These are phyloP conservation scores for Rhombomys opimus DNA, from an alignment of 2,113 vertebrate genomes.

Conservation along the genomic window DNA sequence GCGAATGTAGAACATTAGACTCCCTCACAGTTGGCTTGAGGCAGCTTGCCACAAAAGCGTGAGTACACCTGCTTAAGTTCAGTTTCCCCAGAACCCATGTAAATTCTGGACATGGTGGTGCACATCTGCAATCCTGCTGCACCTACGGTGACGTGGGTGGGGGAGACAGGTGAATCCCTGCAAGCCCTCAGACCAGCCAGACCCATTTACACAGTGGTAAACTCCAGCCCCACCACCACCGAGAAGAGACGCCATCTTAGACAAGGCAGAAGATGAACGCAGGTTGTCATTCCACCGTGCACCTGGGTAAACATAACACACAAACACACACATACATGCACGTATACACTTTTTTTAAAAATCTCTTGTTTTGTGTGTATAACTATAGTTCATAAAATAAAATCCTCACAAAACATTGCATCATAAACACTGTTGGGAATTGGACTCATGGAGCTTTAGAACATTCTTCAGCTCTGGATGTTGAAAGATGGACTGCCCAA, in stretches of 20 bases:
- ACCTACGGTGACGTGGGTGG: neutral
- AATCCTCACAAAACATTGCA: neutral
- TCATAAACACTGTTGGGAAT: neutral
- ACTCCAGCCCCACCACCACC: fast-evolving
- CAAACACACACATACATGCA: neutral
- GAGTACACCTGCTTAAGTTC: neutral
- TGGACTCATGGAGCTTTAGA: neutral
- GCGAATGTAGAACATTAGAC: neutral
- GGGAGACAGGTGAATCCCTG: too few species aligned
- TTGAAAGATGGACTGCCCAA: neutral
- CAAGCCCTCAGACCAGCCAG: neutral
- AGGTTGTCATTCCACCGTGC: neutral
- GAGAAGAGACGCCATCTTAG: neutral
- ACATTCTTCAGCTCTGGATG: neutral
- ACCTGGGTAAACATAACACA: neutral
- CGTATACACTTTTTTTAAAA: neutral
- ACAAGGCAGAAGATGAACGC: neutral
- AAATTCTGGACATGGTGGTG: neutral
- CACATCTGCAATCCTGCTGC: neutral
- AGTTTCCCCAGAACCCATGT: neutral
- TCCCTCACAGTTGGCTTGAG: neutral
- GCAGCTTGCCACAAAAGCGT: neutral
- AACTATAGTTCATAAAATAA: neutral
- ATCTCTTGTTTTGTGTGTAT: neutral
- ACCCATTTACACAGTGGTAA: too few species aligned